A percentile compares a stretch with the other conserved stretches of the same genome.
These are phyloP conservation scores for Stegastes partitus DNA, from an alignment of 2,113 vertebrate genomes.

Conservation along the genomic window DNA sequence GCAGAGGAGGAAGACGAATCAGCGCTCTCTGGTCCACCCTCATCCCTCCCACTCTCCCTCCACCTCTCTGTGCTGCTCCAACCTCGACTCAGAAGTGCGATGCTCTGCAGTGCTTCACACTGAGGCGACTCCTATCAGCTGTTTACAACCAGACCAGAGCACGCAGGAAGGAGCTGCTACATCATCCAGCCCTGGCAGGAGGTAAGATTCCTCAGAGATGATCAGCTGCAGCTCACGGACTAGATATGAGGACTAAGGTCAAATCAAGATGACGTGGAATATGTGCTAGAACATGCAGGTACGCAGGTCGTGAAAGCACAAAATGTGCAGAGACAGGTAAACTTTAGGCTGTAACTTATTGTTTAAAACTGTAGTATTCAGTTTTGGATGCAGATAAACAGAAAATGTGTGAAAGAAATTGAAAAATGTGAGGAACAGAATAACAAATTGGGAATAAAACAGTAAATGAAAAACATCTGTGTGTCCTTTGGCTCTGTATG, in stretches of 20 bases:
- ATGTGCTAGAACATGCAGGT: conserved; percentile 10
- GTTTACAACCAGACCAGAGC: conserved; percentile 14
- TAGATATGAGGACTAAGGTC: background rate
- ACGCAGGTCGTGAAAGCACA: background rate
- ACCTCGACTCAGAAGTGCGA: conserved; percentile 31
- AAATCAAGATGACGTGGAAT: conserved; percentile 5
- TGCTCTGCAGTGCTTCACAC: conserved; percentile 58
- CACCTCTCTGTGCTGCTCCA: conserved; percentile 27
- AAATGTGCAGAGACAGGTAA: background rate
- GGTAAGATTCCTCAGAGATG: conserved; percentile 59
- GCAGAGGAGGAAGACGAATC: conserved; percentile 75
- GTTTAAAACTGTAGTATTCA: background rate
- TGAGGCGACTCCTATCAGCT: conserved; percentile 9
- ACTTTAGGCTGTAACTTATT: background rate
- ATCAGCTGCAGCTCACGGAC: background rate
- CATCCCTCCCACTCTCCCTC: conserved; percentile 56
- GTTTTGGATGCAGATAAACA: background rate
- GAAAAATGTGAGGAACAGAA: background rate
- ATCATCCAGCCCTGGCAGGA: conserved; percentile 47
- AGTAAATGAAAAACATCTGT: background rate
- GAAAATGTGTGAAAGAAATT: background rate
- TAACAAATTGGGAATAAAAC: background rate
- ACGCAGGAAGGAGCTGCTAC: conserved; percentile 41
- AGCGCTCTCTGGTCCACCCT: conserved; percentile 37
- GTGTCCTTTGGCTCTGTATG: background rate